Evolutionary conservation across 2,888 invertebrate species (phyloP).

Genomic region (Proisotoma minuta): DNA sequence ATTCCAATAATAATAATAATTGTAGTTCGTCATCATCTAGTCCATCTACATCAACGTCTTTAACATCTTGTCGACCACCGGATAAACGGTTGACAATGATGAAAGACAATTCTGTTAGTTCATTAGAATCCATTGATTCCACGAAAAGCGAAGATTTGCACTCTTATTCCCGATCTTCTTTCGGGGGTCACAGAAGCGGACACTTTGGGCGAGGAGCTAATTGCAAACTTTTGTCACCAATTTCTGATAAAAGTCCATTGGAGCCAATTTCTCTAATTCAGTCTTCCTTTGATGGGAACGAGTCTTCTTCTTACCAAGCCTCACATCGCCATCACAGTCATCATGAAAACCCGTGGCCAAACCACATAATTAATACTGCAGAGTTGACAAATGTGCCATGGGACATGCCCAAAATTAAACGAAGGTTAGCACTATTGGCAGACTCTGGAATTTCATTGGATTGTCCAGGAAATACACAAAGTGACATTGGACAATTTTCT

Average conservation of each 20-base stretch:
- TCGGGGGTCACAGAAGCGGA: background rate
- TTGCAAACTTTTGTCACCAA: slow-evolving; percentile 43
- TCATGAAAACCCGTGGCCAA: slow-evolving; percentile 6
- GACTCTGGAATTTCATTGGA: slow-evolving; percentile 47
- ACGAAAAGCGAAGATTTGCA: slow-evolving; percentile 43
- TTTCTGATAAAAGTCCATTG: slow-evolving; percentile 47
- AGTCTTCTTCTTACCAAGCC: background rate
- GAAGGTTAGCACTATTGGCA: slow-evolving; percentile 65
- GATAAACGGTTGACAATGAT: slow-evolving; percentile 30
- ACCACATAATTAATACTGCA: slow-evolving; percentile 30
- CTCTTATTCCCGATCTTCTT: slow-evolving; percentile 22
- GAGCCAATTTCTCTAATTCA: slow-evolving; percentile 26
- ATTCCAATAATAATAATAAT: slow-evolving; percentile 24
- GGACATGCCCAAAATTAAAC: slow-evolving; percentile 82
- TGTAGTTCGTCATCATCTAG: slow-evolving; percentile 20
- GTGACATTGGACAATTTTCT: slow-evolving; percentile 12
- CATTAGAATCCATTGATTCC: slow-evolving; percentile 46
- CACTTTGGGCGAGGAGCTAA: slow-evolving; percentile 17
- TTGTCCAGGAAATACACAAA: slow-evolving; percentile 30
- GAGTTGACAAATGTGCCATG: slow-evolving; percentile 79
- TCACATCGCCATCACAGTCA: background rate
- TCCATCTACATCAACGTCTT: slow-evolving; percentile 25
- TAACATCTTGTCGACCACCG: slow-evolving; percentile 23
- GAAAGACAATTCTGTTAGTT: slow-evolving; percentile 45
- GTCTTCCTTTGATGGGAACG: background rate